These are phyloP conservation scores for Papilio helenus DNA, from an alignment of 1,140 invertebrate genomes.

Conservation along the genomic window DNA sequence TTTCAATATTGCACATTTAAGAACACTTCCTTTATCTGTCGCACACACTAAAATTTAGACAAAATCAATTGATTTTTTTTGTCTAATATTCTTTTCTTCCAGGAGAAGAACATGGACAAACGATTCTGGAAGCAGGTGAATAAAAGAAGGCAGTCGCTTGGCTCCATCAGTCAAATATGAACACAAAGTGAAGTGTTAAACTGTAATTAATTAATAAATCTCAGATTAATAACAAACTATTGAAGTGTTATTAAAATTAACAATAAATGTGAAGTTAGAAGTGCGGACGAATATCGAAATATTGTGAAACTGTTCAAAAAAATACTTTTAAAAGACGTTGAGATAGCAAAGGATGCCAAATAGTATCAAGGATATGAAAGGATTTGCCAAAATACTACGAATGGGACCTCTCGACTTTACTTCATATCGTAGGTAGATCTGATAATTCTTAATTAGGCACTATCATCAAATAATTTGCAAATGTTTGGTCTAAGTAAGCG, in stretches of 20 bases:
- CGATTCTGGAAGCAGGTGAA: conserved; percentile 81
- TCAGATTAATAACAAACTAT: conserved; percentile 1
- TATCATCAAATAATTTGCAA: conserved; percentile 49
- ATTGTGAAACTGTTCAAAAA: conserved; percentile 4
- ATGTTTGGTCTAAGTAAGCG: not conserved
- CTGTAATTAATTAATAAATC: conserved; percentile 40
- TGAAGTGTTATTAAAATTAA: not conserved
- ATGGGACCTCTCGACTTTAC: conserved; percentile 71
- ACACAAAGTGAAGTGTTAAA: conserved; percentile 49
- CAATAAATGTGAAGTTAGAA: conserved; percentile 16
- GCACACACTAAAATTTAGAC: not conserved
- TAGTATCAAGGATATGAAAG: conserved; percentile 51
- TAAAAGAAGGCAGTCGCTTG: conserved; percentile 76
- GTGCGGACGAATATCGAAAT: not conserved
- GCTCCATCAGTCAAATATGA: conserved; percentile 78
- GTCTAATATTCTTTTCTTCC: conserved; percentile 56
- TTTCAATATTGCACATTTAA: not conserved
- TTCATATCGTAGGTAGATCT: conserved; percentile 77
- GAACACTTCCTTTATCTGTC: not conserved
- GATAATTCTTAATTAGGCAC: conserved; percentile 47
- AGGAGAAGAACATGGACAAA: conserved; percentile 80
- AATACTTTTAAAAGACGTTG: not conserved
- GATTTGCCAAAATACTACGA: conserved; percentile 70
- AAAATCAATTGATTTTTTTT: not conserved
- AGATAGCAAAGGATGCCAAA: conserved; percentile 62